Conservation (phyloP, 2,888 invertebrate genomes). For the Clitarchus hookeri region DNA sequence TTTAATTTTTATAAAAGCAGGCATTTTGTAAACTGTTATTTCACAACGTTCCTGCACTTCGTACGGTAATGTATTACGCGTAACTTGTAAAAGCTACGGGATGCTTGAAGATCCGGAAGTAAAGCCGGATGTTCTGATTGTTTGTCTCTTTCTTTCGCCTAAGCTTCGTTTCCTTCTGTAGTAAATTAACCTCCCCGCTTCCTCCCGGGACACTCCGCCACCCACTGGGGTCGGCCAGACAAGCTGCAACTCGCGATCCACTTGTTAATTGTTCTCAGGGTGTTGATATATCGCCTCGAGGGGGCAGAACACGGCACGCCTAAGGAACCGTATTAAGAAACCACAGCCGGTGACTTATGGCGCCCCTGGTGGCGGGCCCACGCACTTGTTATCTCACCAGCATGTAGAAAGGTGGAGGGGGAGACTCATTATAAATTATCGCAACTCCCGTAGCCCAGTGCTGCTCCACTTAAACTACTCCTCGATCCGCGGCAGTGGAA, state of each 20-base stretch:
- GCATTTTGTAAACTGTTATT: too few relatives aligned
- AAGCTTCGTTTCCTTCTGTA: not conserved
- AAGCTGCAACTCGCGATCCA: not conserved
- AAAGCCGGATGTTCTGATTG: not conserved
- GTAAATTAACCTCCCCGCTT: not conserved
- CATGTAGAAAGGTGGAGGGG: not conserved
- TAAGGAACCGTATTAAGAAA: constrained; percentile 14
- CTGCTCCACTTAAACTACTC: constrained; percentile 2
- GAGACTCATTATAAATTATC: not conserved
- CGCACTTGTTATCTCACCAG: not conserved
- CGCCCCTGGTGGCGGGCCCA: constrained; percentile 7
- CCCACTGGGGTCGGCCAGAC: not conserved
- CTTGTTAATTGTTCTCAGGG: constrained; percentile 9
- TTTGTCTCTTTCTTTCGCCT: not conserved
- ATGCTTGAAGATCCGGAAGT: not conserved
- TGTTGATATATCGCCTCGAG: constrained; percentile 1
- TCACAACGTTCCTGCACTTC: too few relatives aligned
- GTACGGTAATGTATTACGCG: too few relatives aligned
- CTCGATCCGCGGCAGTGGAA: not conserved
- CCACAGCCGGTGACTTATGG: constrained; percentile 4
- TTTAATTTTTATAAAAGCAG: too few relatives aligned
- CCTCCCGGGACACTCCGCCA: not conserved
- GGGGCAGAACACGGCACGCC: not conserved
- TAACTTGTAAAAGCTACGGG: too few relatives aligned
- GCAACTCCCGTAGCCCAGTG: not conserved